A percentile compares a stretch with the other conserved stretches of the same genome.
These are phyloP conservation scores for Chloropsis hardwickii DNA, from an alignment of 2,113 vertebrate species.

Conservation along the genomic window DNA sequence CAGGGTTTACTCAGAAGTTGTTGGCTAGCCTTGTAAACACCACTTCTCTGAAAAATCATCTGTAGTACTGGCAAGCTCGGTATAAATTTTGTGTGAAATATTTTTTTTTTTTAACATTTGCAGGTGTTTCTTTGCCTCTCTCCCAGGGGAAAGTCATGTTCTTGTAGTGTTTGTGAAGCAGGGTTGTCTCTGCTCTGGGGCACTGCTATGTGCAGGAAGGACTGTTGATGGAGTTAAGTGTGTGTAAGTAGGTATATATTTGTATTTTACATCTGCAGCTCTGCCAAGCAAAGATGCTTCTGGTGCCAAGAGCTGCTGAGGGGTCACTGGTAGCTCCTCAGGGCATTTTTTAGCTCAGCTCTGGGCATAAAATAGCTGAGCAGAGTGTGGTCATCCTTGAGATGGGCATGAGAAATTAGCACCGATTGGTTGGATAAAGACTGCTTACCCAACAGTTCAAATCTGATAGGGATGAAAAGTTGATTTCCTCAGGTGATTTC, in stretches of 20 bases:
- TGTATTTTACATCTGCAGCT: fast-evolving
- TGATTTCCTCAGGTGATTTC: background rate
- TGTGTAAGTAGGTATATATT: background rate
- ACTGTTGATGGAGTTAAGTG: background rate
- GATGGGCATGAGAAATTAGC: background rate
- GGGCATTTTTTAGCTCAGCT: background rate
- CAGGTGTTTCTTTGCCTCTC: background rate
- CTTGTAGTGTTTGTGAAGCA: background rate
- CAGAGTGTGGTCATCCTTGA: background rate
- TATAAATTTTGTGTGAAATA: background rate
- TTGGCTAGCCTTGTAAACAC: background rate
- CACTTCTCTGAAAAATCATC: background rate
- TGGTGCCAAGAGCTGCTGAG: background rate
- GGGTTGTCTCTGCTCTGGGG: background rate
- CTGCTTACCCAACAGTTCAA: background rate
- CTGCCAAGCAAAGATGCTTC: background rate
- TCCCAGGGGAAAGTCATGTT: background rate
- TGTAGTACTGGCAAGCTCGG: background rate
- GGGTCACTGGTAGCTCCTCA: background rate
- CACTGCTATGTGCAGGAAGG: background rate
- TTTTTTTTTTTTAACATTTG: background rate
- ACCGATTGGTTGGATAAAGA: background rate
- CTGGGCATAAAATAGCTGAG: background rate
- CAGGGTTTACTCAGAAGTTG: background rate
- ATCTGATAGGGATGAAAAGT: background rate